Evolutionary conservation across 2,797 vertebrate genomes (phyloP).

Genomic region (Nannoperca australis): DNA sequence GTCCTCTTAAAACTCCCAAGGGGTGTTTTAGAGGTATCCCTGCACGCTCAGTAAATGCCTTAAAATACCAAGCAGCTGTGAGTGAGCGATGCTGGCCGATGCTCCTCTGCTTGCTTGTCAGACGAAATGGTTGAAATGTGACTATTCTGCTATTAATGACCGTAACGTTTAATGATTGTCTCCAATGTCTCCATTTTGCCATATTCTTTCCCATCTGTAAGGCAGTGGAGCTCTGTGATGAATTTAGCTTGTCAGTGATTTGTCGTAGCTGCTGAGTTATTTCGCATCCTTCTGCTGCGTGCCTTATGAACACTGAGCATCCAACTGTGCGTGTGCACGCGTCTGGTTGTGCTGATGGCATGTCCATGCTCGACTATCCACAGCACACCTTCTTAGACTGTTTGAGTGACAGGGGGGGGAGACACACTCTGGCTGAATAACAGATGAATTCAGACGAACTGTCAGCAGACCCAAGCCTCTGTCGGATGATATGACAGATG

Average conservation of each 20-base stretch:
- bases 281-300: constrained; percentile 31
- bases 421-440: constrained; percentile 72
- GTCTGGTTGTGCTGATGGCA: constrained; percentile 49
- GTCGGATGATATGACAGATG: constrained; percentile 57
- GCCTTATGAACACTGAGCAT: constrained; percentile 49
- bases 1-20: constrained; percentile 35
- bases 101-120: neutral
- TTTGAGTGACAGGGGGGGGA: constrained; percentile 58
- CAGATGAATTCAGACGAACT: constrained; percentile 74
- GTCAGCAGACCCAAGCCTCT: constrained; percentile 60
- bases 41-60: neutral
- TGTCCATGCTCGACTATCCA: constrained; percentile 60
- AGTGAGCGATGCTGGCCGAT: neutral
- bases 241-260: constrained; percentile 57
- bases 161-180: constrained; percentile 9
- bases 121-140: constrained; percentile 17
- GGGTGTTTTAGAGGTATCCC: constrained; percentile 4
- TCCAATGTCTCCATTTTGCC: constrained; percentile 1
- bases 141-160: constrained; percentile 8
- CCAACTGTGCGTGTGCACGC: constrained; percentile 21
- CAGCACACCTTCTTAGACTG: constrained; percentile 57
- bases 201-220: constrained; percentile 32
- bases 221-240: constrained; percentile 34
- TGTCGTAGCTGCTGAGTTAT: constrained; percentile 34
- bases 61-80: constrained; percentile 6